Evolutionary conservation across 53 echinoderm and acorn worm genomes (phyloP).

Genomic region (Holothuria leucospilota): DNA sequence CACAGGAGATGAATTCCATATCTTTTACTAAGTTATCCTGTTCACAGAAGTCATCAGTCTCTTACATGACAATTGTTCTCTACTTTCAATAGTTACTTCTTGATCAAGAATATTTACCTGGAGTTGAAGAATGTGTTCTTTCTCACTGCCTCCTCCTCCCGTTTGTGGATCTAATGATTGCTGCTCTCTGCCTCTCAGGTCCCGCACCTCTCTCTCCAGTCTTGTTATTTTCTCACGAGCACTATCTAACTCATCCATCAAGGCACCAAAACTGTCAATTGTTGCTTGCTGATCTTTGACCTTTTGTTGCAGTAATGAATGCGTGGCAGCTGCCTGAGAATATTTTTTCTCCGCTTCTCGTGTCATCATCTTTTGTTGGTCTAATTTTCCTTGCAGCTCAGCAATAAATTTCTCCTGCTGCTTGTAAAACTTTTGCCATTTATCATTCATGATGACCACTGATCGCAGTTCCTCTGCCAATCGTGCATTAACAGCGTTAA

Average conservation of each 20-base stretch:
- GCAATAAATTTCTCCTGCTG: conserved; percentile 4
- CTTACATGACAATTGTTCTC: too few species aligned
- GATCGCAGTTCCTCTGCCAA: conserved; percentile 29
- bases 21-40: too few species aligned
- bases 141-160: neutral
- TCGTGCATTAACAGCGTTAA: neutral
- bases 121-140: neutral
- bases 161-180: neutral
- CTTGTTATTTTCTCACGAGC: neutral
- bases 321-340: neutral
- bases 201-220: neutral
- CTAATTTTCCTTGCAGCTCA: neutral
- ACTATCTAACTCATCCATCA: conserved; percentile 6
- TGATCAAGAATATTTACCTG: conserved; percentile 4
- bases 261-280: conserved; percentile 12
- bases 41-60: too few species aligned
- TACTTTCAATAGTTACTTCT: too few species aligned
- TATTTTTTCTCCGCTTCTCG: conserved; percentile 18
- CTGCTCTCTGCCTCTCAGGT: neutral
- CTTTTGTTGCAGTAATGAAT: conserved; percentile 22
- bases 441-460: conserved; percentile 38
- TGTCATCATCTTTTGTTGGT: conserved; percentile 5
- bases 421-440: conserved; percentile 33
- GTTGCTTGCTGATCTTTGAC: conserved; percentile 18
- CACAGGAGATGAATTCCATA: too few species aligned